phyloP scores from a whole-genome alignment of 2,888 invertebrate genomes.

The Synergus itoensis region DNA sequence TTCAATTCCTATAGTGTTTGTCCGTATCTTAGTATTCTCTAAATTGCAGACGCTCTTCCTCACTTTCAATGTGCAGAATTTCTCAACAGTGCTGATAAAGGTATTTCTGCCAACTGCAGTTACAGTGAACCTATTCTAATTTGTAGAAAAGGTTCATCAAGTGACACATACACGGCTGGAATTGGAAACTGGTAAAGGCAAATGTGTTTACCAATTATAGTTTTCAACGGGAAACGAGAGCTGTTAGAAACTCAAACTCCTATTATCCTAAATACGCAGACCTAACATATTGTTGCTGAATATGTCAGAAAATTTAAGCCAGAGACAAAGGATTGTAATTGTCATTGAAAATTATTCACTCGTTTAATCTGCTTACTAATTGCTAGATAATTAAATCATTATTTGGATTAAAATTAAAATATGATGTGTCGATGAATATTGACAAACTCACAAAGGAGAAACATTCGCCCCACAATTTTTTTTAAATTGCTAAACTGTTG shows the following conservation, averaged over 20 bases:
- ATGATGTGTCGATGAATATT: background rate
- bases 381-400: background rate
- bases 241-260: background rate
- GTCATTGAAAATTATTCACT: background rate
- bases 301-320: conserved; percentile 9
- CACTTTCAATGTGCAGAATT: background rate
- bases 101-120: background rate
- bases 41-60: background rate
- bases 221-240: conserved; percentile 4
- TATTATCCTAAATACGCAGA: conserved; percentile 6
- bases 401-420: background rate
- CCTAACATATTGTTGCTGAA: background rate
- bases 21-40: background rate
- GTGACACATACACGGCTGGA: background rate
- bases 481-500: background rate
- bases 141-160: background rate
- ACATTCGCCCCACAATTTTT: background rate
- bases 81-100: background rate
- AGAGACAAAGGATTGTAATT: background rate
- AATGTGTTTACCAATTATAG: conserved; percentile 3
- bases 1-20: background rate
- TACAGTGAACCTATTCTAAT: background rate
- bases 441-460: no score
- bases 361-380: background rate
- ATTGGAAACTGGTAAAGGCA: background rate